These are phyloP conservation scores for Nanger granti DNA, from an alignment of 2,113 vertebrate genomes.

Conservation along the genomic window DNA sequence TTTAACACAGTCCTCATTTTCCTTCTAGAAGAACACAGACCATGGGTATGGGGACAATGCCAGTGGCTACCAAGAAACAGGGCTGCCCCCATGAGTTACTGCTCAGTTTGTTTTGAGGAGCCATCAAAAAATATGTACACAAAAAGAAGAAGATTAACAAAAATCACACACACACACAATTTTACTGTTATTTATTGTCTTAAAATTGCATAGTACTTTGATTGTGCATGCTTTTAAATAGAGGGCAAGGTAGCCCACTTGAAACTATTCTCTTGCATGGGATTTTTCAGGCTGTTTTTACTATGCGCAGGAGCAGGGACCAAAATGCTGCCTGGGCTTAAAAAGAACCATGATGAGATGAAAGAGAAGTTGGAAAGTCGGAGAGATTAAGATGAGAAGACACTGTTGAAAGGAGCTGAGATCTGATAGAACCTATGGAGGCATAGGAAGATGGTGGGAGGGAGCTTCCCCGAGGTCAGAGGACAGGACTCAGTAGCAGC, in stretches of 20 bases:
- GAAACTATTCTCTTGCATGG: conserved; percentile 55
- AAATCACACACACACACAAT: not conserved
- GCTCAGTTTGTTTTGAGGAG: not conserved
- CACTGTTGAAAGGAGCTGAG: not conserved
- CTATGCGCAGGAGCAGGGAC: conserved; percentile 34
- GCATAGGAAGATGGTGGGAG: not conserved
- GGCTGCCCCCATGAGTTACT: not conserved
- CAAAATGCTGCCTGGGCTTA: conserved; percentile 53
- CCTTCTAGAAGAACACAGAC: not conserved
- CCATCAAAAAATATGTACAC: not conserved
- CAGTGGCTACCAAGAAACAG: too few relatives aligned
- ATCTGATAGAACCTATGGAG: not conserved
- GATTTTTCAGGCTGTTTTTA: conserved; percentile 50
- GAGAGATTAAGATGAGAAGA: conserved; percentile 23
- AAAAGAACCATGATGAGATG: conserved; percentile 40
- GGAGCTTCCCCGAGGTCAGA: not conserved
- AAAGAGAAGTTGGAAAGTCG: conserved; percentile 31
- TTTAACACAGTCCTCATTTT: not conserved
- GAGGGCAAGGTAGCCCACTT: conserved; percentile 48
- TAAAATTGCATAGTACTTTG: conserved; percentile 76
- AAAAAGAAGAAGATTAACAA: not conserved
- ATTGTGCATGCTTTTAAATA: conserved; percentile 68
- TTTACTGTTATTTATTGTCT: conserved; percentile 66
- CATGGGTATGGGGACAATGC: not conserved
- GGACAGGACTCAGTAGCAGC: not conserved